A percentile compares a stretch with the other conserved stretches of the same genome.
Conservation (phyloP, 2,888 invertebrate species). For the Tanaodytes sp. region DNA sequence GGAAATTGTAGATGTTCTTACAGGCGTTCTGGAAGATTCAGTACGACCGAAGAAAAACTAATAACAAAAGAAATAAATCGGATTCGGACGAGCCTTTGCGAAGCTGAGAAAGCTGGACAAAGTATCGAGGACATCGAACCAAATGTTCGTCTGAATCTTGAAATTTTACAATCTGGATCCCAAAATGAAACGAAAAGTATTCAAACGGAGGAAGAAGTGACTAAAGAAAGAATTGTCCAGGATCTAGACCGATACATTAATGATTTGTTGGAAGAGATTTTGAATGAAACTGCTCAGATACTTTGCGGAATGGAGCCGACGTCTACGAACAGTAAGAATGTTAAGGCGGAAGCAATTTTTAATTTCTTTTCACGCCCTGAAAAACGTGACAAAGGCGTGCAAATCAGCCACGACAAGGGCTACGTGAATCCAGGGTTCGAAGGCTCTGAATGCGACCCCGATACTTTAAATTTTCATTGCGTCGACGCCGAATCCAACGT, state of each 20-base stretch:
- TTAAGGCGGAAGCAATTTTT: background rate
- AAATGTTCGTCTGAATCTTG: slow-evolving; percentile 61
- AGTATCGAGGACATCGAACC: slow-evolving; percentile 64
- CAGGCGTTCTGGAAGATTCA: slow-evolving; percentile 62
- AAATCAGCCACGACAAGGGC: slow-evolving; percentile 54
- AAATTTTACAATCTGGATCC: slow-evolving; percentile 24
- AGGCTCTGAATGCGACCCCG: slow-evolving; percentile 64
- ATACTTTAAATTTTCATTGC: slow-evolving; percentile 63
- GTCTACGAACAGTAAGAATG: slow-evolving; percentile 5
- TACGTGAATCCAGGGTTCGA: slow-evolving; percentile 67
- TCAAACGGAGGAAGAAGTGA: slow-evolving; percentile 48
- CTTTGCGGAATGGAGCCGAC: slow-evolving; percentile 59
- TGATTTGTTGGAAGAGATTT: slow-evolving; percentile 67
- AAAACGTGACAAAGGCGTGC: slow-evolving; percentile 6
- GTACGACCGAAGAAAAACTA: slow-evolving; percentile 61
- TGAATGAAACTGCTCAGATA: slow-evolving; percentile 67
- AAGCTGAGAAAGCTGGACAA: slow-evolving; percentile 64
- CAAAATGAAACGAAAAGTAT: slow-evolving; percentile 13
- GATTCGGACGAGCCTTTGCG: slow-evolving; percentile 67
- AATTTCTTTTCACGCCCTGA: slow-evolving; percentile 8
- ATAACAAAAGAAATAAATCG: slow-evolving; percentile 66
- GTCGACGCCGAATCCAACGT: slow-evolving; percentile 58
- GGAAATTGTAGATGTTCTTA: slow-evolving; percentile 70
- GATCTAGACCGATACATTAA: slow-evolving; percentile 69
- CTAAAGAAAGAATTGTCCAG: slow-evolving; percentile 65